Evolutionary conservation across 2,888 invertebrate genomes (phyloP).

Genomic region (Hoplodrina ambigua): DNA sequence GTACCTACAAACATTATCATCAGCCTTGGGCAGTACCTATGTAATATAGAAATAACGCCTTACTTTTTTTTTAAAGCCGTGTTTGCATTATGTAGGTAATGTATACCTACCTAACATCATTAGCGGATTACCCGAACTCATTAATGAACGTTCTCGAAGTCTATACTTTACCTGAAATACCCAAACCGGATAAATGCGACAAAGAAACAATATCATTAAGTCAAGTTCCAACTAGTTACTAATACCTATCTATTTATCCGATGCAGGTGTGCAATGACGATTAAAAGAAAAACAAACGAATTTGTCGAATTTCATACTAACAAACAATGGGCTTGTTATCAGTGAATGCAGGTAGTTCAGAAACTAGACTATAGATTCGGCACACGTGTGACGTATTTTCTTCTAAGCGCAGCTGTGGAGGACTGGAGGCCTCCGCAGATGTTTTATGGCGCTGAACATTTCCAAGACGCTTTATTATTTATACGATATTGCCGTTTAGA

Average conservation of each 20-base stretch:
- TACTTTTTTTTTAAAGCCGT: conserved; percentile 1
- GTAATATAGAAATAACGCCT: background rate
- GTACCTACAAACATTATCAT: background rate
- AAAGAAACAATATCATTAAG: conserved; percentile 38
- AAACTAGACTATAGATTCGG: conserved; percentile 78
- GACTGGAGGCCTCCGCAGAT: conserved; percentile 83
- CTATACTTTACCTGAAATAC: conserved; percentile 22
- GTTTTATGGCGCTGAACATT: conserved; percentile 89
- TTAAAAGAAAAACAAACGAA: conserved; percentile 51
- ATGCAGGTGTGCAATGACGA: conserved; percentile 77
- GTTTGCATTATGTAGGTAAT: background rate
- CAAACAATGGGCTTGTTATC: conserved; percentile 74
- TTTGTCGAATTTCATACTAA: conserved; percentile 38
- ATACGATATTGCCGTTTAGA: conserved; percentile 89
- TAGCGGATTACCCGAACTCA: conserved; percentile 32
- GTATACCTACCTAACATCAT: background rate
- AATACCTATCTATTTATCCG: conserved; percentile 65
- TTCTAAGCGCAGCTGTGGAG: conserved; percentile 84
- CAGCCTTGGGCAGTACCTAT: background rate
- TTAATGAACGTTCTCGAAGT: conserved; percentile 32
- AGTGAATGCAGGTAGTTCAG: conserved; percentile 74
- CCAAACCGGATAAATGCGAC: conserved; percentile 11
- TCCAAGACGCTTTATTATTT: conserved; percentile 89
- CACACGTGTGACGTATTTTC: conserved; percentile 89
- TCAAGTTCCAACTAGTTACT: conserved; percentile 44